Base-by-base conservation (phyloP, 2,797 vertebrate genomes). In the Spinus olivaceus region DNA sequence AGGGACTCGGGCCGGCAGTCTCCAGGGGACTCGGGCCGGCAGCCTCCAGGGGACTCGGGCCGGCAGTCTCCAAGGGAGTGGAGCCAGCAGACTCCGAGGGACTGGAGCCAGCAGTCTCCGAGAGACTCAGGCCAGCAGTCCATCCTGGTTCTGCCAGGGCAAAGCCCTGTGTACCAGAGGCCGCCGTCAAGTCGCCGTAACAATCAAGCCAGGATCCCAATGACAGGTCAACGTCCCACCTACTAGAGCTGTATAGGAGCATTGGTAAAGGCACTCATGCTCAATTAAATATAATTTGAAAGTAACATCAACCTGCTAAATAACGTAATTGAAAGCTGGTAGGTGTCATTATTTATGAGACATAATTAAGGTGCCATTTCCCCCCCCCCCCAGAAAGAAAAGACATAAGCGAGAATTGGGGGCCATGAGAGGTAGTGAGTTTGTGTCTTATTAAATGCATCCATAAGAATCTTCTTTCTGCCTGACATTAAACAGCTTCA, bases 1-100 rank as follows among this genome's bases (percentile, higher is more conserved):
- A 98, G 98, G 95, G 98, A 88, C 53, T 35, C 66, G 98, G 98
- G 96, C 6, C 64, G 10, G 77, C 99, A 99, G 95, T 81, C 98
- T 35, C 95, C 98, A 50, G 98, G 98, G 95, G 98, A 88, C 54
- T 11, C 65, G 98, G 98, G 96, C 5, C 65, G 4, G 64, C 99
- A 99, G 94, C 81, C 98, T 35, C 95, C 98, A 39, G 98, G 98
- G 95, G 98, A 88, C 54, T 17, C 56, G 98, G 98, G 96, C 6
- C 95, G 97, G 71, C 95, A 98, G 88, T 81, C 96, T 33, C 94
- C 97, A 51, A 98, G 98, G 95, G 98, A 88, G 53, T 28, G 6
- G 6, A 21, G 32, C 9, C 14, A 9, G 20, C 53, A 54, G 53
- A 2, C 53, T n/a, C 51, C 30, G 3, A 3, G 49, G 96, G 98